Percentiles rank a stretch among this genome's conserved stretches.
Evolutionary conservation across 1,140 invertebrate species (phyloP).

Genomic region (Zophobas morio): DNA sequence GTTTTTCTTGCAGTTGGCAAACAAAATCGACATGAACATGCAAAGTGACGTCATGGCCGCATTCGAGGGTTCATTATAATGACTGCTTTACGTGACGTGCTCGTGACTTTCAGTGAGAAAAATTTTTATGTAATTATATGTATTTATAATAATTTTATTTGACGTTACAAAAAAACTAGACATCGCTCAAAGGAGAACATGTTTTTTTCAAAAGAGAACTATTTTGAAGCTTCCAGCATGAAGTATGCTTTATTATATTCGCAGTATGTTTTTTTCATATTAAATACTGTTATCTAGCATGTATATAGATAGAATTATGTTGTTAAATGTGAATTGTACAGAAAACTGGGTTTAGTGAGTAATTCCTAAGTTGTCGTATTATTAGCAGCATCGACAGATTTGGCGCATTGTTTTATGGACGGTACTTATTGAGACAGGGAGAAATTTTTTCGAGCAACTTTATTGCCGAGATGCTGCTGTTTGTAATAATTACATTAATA

Average conservation of each 20-base stretch:
- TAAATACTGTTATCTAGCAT: conserved; percentile 40
- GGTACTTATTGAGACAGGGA: conserved; percentile 18
- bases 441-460: conserved; percentile 1
- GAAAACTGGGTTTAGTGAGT: conserved; percentile 41
- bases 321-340: conserved; percentile 45
- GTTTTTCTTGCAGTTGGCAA: conserved; percentile 85
- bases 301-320: conserved; percentile 43
- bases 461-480: conserved; percentile 23
- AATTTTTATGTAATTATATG: conserved; percentile 56
- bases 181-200: conserved; percentile 50
- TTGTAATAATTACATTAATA: conserved; percentile 31
- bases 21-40: conserved; percentile 98
- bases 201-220: conserved; percentile 41
- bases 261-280: conserved; percentile 30
- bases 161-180: conserved; percentile 50
- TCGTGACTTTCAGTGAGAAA: conserved; percentile 44
- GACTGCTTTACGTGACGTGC: conserved; percentile 33
- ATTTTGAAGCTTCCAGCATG: conserved; percentile 54
- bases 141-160: conserved; percentile 56
- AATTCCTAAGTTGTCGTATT: conserved; percentile 32
- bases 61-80: conserved; percentile 94
- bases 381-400: conserved; percentile 10
- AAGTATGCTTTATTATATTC: conserved; percentile 44
- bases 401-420: background rate
- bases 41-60: conserved; percentile 98